Evolutionary conservation across 2,797 vertebrate species (phyloP).

Genomic region (Chloroceryle amazona): DNA sequence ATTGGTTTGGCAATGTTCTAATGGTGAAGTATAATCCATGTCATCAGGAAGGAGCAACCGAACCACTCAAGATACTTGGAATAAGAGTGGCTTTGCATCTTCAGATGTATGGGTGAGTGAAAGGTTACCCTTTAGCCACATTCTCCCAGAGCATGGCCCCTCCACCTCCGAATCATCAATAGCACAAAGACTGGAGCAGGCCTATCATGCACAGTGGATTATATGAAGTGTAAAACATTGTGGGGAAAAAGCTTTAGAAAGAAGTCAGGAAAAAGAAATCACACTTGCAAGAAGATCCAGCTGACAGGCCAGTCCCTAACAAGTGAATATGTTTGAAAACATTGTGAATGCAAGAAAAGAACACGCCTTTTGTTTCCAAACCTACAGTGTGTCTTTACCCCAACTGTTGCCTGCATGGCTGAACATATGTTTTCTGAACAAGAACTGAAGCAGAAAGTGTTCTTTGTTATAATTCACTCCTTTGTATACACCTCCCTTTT

Average conservation of each 20-base stretch:
- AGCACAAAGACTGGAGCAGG: constrained; percentile 87
- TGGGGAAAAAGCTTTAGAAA: constrained; percentile 89
- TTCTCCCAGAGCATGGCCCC: constrained; percentile 82
- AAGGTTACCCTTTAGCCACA: constrained; percentile 86
- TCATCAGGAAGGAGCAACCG: background rate
- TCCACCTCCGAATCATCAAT: constrained; percentile 84
- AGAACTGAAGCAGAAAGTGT: constrained; percentile 91
- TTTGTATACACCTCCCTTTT: constrained; percentile 79
- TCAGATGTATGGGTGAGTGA: constrained; percentile 82
- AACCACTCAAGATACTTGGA: constrained; percentile 42
- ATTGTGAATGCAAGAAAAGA: constrained; percentile 80
- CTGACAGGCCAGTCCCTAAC: constrained; percentile 86
- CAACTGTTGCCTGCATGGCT: constrained; percentile 88
- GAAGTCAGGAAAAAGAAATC: constrained; percentile 84
- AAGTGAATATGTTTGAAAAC: constrained; percentile 92
- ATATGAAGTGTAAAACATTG: constrained; percentile 98
- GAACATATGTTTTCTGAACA: constrained; percentile 95
- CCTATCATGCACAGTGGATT: constrained; percentile 89
- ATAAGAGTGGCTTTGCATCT: constrained; percentile 60
- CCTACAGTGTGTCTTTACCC: constrained; percentile 88
- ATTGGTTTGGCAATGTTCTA: background rate
- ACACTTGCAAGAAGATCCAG: constrained; percentile 87
- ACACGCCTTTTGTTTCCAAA: constrained; percentile 84
- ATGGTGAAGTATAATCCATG: constrained; percentile 3
- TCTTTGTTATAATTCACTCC: constrained; percentile 87